A percentile compares a stretch with the other conserved stretches of the same genome.
phyloP scores from a whole-genome alignment of 1,140 invertebrate species.

The Drosophila arizonae region DNA sequence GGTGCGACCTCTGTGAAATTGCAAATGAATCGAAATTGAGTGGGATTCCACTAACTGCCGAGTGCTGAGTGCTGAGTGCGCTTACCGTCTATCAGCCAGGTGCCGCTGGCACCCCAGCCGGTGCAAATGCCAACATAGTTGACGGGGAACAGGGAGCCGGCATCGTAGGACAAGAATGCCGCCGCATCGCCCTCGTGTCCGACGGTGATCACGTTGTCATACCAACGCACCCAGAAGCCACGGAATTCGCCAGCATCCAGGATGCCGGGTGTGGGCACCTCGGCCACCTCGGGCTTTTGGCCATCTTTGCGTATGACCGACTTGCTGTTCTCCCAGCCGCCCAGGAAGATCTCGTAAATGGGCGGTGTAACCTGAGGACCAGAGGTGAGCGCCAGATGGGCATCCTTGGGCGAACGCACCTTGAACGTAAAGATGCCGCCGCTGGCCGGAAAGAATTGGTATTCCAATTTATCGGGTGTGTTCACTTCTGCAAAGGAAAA shows the following conservation, averaged over 20 bases:
- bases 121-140: constrained; percentile 91
- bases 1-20: constrained; percentile 45
- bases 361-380: constrained; percentile 87
- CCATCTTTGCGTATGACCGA: constrained; percentile 92
- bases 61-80: constrained; percentile 21
- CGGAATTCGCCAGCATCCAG: constrained; percentile 88
- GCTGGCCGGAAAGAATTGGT: constrained; percentile 89
- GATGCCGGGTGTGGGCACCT: constrained; percentile 88
- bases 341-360: constrained; percentile 92
- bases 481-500: constrained; percentile 85
- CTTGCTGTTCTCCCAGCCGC: constrained; percentile 92
- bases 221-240: constrained; percentile 93
- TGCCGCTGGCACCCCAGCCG: constrained; percentile 92
- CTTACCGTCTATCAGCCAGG: constrained; percentile 92
- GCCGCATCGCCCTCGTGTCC: constrained; percentile 84
- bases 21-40: not conserved
- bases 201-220: constrained; percentile 84
- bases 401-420: constrained; percentile 90
- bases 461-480: constrained; percentile 91
- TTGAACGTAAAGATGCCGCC: constrained; percentile 88
- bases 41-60: not conserved
- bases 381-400: constrained; percentile 89
- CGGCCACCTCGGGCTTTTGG: constrained; percentile 89
- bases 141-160: constrained; percentile 88
- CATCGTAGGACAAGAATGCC: constrained; percentile 88